These are phyloP conservation scores for Lasius fuliginosus DNA, from an alignment of 2,888 invertebrate genomes.

Conservation along the genomic window DNA sequence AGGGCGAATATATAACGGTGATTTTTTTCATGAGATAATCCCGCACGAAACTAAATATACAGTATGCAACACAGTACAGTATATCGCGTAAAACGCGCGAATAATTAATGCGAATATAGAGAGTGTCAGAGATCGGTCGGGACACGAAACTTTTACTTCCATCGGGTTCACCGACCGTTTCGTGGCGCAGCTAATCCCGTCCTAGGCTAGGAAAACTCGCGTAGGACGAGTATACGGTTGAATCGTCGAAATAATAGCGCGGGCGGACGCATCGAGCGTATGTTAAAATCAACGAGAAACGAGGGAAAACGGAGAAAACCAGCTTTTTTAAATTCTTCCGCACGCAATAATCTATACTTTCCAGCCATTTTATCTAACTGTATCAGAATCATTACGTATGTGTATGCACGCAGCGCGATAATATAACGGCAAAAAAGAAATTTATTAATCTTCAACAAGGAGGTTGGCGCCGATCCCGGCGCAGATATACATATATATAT, in stretches of 20 bases:
- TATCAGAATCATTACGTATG: slow-evolving; percentile 19
- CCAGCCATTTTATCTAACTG: slow-evolving; percentile 29
- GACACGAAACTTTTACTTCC: slow-evolving; percentile 48
- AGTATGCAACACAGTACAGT: too few relatives aligned
- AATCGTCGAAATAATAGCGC: slow-evolving; percentile 45
- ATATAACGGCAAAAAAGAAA: slow-evolving; percentile 16
- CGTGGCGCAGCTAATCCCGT: slow-evolving; percentile 30
- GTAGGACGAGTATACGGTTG: slow-evolving; percentile 35
- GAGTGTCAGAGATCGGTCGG: slow-evolving; percentile 7
- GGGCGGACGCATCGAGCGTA: slow-evolving; percentile 18
- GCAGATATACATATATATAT: neutral
- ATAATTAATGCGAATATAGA: slow-evolving; percentile 41
- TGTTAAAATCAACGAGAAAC: neutral
- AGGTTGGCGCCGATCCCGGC: neutral
- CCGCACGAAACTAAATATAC: slow-evolving; percentile 14
- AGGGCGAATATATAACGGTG: neutral
- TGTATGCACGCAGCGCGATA: neutral
- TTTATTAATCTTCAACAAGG: neutral
- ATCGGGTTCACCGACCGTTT: slow-evolving; percentile 45
- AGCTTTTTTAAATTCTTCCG: slow-evolving; percentile 11
- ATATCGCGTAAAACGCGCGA: slow-evolving; percentile 17
- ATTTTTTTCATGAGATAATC: slow-evolving; percentile 28
- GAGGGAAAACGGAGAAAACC: slow-evolving; percentile 21
- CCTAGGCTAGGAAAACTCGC: slow-evolving; percentile 26
- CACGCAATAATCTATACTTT: slow-evolving; percentile 22